Percentiles rank a stretch among this genome's conserved stretches.
phyloP scores from a whole-genome alignment of 2,797 vertebrate species.

The Acipenser oxyrinchus region DNA sequence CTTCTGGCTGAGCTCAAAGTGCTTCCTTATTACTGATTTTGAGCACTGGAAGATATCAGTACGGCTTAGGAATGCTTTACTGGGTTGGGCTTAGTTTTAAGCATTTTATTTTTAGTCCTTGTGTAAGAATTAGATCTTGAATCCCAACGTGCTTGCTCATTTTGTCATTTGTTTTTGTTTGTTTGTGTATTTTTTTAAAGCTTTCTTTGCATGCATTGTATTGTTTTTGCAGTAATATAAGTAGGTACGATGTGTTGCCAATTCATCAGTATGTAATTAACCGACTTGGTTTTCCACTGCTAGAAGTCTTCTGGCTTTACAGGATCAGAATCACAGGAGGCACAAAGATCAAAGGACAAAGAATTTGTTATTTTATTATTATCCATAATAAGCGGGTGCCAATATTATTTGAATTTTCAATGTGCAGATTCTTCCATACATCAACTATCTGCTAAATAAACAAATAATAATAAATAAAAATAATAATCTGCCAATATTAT shows the following conservation, averaged over 20 bases:
- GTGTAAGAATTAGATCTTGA: background rate
- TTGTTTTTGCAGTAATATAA: constrained; percentile 20
- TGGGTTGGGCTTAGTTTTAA: background rate
- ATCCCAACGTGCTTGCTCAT: background rate
- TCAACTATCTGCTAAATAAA: too few species aligned
- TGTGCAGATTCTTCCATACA: too few species aligned
- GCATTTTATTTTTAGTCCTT: background rate
- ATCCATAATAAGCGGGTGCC: too few species aligned
- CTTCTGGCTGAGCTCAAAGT: constrained; percentile 13
- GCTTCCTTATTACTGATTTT: constrained; percentile 9
- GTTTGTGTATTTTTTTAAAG: background rate
- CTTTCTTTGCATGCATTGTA: background rate
- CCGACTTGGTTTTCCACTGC: too few species aligned
- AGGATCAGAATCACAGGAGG: too few species aligned
- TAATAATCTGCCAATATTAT: too few species aligned
- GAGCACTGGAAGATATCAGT: background rate
- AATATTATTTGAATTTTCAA: too few species aligned
- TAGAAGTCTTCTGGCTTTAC: too few species aligned
- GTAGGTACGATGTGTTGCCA: constrained; percentile 11
- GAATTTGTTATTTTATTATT: too few species aligned
- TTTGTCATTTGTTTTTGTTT: background rate
- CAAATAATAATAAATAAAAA: too few species aligned
- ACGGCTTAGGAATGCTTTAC: background rate
- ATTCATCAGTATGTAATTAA: background rate
- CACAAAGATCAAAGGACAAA: too few species aligned